Evolutionary conservation across 1,140 invertebrate genomes (phyloP), one percentile per base, ranked within the genome.

Genomic region (Scaptomyza graminum): DNA sequence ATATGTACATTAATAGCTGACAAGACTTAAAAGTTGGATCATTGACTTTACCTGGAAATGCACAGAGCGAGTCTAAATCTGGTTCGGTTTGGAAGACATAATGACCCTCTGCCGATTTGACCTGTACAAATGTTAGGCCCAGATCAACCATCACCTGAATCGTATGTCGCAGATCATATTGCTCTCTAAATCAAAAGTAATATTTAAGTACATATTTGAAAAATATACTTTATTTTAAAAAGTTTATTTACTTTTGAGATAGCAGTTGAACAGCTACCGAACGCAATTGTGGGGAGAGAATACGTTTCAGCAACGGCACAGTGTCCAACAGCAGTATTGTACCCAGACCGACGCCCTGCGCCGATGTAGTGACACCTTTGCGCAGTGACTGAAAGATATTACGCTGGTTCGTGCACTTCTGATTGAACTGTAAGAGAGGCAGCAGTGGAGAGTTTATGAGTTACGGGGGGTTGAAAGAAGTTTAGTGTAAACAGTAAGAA

Each of bases 141-240:
- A 98, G 97, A 87, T 97, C 95, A 37, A 98, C 94, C 96, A 99
- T 97, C 0, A 96, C 94, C 60, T 95, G 93, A 1, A 98, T 95
- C n/a, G 97, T 94, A 18, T 94, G 92, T 0, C 91, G 83, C 11
- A 99, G 89, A 46, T 95, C 94, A 15, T 93, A 92, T 73, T 96
- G 96, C 92, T 99, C 98, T 92, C 44, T 94, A 89, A 90, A 92
- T 65, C 7, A 6, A 15, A 3, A 31, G 22, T 12, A 13, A 34
- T 22, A 0, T 13, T 34, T 13, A 5, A 2, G 52, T 22, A 18
- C 18, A 18, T 28, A 15, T 2, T n/a, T 44, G 0, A 0, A 22
- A 39, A 6, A 55, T n/a, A n/a, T n/a, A 22, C 7, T 16, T 25
- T 3, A 22, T 49, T 18, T 34, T 15, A 7, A 0, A 22, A 41